These are phyloP conservation scores for Stichopus chloronotus DNA, from an alignment of 35 echinoderm and acorn worm species.

Conservation along the genomic window DNA sequence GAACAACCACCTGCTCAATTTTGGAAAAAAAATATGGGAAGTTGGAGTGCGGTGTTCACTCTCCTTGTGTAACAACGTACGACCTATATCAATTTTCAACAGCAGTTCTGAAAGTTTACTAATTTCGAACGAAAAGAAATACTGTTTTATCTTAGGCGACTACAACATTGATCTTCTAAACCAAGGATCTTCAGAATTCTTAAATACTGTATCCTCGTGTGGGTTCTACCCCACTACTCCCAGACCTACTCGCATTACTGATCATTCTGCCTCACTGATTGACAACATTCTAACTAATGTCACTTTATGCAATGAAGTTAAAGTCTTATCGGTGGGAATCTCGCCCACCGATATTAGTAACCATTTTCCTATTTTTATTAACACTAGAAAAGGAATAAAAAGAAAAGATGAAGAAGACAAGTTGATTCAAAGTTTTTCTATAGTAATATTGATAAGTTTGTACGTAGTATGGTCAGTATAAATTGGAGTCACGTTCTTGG, in stretches of 20 bases:
- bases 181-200: background rate
- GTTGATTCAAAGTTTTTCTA: constrained; percentile 12
- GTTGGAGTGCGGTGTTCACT: too few relatives aligned
- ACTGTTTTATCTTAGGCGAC: background rate
- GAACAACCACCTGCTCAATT: too few relatives aligned
- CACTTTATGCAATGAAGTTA: background rate
- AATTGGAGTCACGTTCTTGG: constrained; percentile 2
- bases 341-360: background rate
- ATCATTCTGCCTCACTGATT: constrained; percentile 15
- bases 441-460: background rate
- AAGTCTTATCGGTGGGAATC: background rate
- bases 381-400: constrained; percentile 4
- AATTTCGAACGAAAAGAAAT: constrained; percentile 4
- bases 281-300: background rate
- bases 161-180: constrained; percentile 5
- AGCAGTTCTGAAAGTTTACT: background rate
- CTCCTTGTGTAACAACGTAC: too few relatives aligned
- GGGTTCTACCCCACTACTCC: background rate
- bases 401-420: background rate
- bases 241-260: background rate
- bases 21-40: too few relatives aligned
- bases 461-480: too few relatives aligned
- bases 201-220: too few relatives aligned
- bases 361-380: too few relatives aligned
- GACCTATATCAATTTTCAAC: too few relatives aligned